phyloP scores from a whole-genome alignment of 2,888 invertebrate genomes.

The Atrina japonica region DNA sequence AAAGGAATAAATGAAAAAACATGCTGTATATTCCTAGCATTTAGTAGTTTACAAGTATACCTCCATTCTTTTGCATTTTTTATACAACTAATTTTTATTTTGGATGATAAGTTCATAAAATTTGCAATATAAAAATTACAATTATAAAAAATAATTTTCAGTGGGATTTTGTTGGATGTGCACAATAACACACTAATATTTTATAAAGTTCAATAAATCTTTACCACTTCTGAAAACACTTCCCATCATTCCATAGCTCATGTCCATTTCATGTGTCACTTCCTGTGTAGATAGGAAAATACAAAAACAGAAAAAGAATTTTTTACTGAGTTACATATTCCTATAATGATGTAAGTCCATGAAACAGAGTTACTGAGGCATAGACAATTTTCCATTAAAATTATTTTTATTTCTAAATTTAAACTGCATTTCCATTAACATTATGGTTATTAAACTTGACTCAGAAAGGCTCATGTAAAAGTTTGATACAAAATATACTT shows the following conservation, averaged over 20 bases:
- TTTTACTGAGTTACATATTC: neutral
- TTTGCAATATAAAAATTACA: too few species aligned
- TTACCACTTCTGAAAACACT: slow-evolving; percentile 90
- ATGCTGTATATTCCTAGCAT: neutral
- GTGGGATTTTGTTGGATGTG: too few species aligned
- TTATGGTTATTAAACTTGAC: too few species aligned
- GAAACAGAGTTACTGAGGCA: neutral
- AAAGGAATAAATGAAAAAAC: neutral
- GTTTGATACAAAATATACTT: too few species aligned
- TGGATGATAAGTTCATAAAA: neutral
- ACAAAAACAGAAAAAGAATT: slow-evolving; percentile 19
- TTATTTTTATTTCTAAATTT: too few species aligned
- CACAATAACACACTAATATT: too few species aligned
- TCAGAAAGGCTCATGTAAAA: too few species aligned
- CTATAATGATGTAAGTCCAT: neutral
- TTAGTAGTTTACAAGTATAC: too few species aligned
- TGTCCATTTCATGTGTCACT: slow-evolving; percentile 99
- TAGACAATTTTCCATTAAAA: too few species aligned
- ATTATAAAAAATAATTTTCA: too few species aligned
- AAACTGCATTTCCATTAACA: too few species aligned
- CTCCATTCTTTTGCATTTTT: too few species aligned
- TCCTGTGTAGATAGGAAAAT: slow-evolving; percentile 84
- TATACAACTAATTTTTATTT: neutral
- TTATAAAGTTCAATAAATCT: slow-evolving; percentile 36
- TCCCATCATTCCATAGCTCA: slow-evolving; percentile 98